These are phyloP conservation scores for Drosophila neutralis DNA, from an alignment of 2,888 invertebrate species.

Conservation along the genomic window DNA sequence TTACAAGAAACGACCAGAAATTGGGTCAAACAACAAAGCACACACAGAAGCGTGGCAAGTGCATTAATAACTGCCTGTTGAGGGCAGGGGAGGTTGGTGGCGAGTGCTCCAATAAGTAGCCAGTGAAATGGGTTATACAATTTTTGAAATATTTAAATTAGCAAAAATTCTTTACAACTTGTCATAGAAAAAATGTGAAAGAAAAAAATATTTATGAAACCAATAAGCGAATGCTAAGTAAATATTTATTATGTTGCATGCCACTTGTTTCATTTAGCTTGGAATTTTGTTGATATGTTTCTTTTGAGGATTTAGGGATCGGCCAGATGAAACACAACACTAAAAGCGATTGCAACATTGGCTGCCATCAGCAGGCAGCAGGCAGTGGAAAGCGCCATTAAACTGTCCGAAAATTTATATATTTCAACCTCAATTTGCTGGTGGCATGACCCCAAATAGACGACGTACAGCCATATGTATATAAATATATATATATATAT, in stretches of 20 bases:
- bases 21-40: constrained; percentile 62
- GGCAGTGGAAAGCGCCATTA: constrained; percentile 52
- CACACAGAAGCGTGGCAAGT: constrained; percentile 50
- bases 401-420: constrained; percentile 70
- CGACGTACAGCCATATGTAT: constrained; percentile 43
- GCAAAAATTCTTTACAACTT: constrained; percentile 29
- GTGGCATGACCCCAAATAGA: constrained; percentile 70
- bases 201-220: neutral
- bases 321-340: constrained; percentile 20
- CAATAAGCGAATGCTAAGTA: constrained; percentile 13
- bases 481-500: constrained; percentile 10
- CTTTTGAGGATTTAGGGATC: constrained; percentile 28
- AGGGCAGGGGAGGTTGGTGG: neutral
- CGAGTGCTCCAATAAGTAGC: neutral
- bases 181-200: constrained; percentile 17
- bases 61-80: constrained; percentile 43
- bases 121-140: constrained; percentile 10
- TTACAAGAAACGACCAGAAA: constrained; percentile 62
- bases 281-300: constrained; percentile 23
- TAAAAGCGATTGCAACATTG: constrained; percentile 41
- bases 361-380: neutral
- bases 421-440: constrained; percentile 72
- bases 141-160: constrained; percentile 5
- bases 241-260: constrained; percentile 10
- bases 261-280: constrained; percentile 55